Evolutionary conservation across 2,113 vertebrate genomes (phyloP).

Genomic region (Hippocampus comes): DNA sequence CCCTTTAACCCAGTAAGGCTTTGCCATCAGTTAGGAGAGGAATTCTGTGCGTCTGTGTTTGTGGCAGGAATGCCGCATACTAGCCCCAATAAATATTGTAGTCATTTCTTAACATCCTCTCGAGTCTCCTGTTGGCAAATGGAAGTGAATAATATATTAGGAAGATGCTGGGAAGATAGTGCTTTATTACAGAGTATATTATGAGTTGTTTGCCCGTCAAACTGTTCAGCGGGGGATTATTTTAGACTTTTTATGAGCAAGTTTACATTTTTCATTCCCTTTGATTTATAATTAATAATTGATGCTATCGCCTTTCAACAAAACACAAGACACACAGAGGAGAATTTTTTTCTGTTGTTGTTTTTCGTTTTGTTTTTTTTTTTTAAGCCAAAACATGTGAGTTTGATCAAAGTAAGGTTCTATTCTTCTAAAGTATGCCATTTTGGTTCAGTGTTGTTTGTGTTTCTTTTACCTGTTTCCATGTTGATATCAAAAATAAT

Average conservation of each 20-base stretch:
- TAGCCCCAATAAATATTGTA: slow-evolving; percentile 72
- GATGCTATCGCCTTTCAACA: slow-evolving; percentile 24
- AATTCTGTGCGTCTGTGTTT: not conserved
- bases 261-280: slow-evolving; percentile 31
- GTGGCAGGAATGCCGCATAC: not conserved
- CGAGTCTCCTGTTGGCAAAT: slow-evolving; percentile 68
- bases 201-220: slow-evolving; percentile 59
- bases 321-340: slow-evolving; percentile 13
- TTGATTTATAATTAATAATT: slow-evolving; percentile 62
- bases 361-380: slow-evolving; percentile 1
- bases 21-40: no score
- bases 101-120: slow-evolving; percentile 70
- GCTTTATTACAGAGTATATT: slow-evolving; percentile 66
- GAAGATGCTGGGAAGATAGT: slow-evolving; percentile 63
- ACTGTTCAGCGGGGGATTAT: slow-evolving; percentile 44
- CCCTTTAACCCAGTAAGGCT: no score
- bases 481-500: slow-evolving; percentile 55
- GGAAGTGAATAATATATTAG: slow-evolving; percentile 73
- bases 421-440: slow-evolving; percentile 16
- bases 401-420: slow-evolving; percentile 31
- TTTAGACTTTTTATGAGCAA: slow-evolving; percentile 45
- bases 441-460: slow-evolving; percentile 34
- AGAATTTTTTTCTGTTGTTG: not conserved
- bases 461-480: slow-evolving; percentile 45
- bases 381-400: slow-evolving; percentile 27